Conservation (phyloP, 2,113 vertebrate genomes). For the Climacteris rufus region DNA sequence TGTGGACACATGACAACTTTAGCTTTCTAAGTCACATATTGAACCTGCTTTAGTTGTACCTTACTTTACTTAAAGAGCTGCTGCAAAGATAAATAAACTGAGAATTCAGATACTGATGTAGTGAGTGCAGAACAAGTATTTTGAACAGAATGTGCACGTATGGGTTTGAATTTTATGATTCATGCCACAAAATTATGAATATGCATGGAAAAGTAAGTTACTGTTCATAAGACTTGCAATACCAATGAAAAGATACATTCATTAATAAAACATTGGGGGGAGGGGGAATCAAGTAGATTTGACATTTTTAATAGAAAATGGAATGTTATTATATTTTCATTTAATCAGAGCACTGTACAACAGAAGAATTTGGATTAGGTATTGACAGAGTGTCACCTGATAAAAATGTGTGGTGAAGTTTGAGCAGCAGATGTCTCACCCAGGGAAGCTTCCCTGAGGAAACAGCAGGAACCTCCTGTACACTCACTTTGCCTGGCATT, state of each 20-base stretch:
- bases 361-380: conserved; percentile 52
- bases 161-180: conserved; percentile 46
- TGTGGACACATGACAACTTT: background rate
- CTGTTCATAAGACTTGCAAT: background rate
- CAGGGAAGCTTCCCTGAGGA: conserved; percentile 83
- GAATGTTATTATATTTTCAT: conserved; percentile 29
- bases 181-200: conserved; percentile 43
- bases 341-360: conserved; percentile 48
- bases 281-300: background rate
- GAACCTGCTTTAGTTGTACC: background rate
- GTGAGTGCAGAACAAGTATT: background rate
- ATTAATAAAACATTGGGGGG: conserved; percentile 16
- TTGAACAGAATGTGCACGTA: conserved; percentile 43
- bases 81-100: background rate
- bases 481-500: conserved; percentile 90
- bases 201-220: conserved; percentile 45
- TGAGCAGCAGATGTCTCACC: conserved; percentile 91
- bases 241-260: background rate
- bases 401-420: conserved; percentile 89
- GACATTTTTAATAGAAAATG: conserved; percentile 11
- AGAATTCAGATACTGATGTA: background rate
- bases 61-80: background rate
- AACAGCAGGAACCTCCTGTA: conserved; percentile 91
- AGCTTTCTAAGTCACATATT: background rate
- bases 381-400: conserved; percentile 52